A percentile compares a stretch with the other conserved stretches of the same genome.
These are phyloP conservation scores for Zaprionus kolodkinae DNA, from an alignment of 1,140 invertebrate species.

Conservation along the genomic window DNA sequence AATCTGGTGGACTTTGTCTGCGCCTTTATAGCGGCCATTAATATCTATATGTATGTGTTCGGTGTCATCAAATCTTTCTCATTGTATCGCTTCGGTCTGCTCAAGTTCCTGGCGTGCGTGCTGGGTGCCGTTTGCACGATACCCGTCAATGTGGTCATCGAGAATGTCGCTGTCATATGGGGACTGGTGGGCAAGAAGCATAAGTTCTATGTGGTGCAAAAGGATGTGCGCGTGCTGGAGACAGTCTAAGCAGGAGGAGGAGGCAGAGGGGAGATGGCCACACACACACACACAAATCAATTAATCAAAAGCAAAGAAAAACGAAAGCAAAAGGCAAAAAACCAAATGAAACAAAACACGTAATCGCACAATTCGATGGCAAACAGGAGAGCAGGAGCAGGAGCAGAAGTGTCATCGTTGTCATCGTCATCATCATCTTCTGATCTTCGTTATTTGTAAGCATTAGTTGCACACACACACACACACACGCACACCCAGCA, in stretches of 20 bases:
- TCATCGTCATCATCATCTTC: conserved; percentile 21
- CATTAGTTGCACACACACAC: conserved; percentile 35
- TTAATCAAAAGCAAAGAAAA: conserved; percentile 32
- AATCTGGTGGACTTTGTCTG: conserved; percentile 92
- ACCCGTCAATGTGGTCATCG: conserved; percentile 95
- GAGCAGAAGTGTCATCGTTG: not conserved
- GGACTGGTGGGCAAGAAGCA: conserved; percentile 96
- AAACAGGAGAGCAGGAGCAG: conserved; percentile 1
- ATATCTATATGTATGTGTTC: conserved; percentile 98
- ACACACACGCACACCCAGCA: conserved; percentile 10
- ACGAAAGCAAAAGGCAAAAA: not conserved
- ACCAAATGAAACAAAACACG: conserved; percentile 36
- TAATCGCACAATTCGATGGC: conserved; percentile 42
- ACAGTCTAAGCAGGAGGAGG: conserved; percentile 55
- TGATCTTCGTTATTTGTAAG: conserved; percentile 40
- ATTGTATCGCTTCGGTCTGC: conserved; percentile 92
- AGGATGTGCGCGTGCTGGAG: conserved; percentile 88
- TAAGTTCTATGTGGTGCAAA: conserved; percentile 98
- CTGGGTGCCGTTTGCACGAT: conserved; percentile 94
- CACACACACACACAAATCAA: conserved; percentile 16
- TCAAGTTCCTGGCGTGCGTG: conserved; percentile 92
- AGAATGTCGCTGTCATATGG: conserved; percentile 97
- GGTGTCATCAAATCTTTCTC: conserved; percentile 98
- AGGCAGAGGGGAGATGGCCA: not conserved
- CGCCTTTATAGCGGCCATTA: conserved; percentile 95